Evolutionary conservation across 2,888 invertebrate species (phyloP).

Genomic region (Campoplex nolae): DNA sequence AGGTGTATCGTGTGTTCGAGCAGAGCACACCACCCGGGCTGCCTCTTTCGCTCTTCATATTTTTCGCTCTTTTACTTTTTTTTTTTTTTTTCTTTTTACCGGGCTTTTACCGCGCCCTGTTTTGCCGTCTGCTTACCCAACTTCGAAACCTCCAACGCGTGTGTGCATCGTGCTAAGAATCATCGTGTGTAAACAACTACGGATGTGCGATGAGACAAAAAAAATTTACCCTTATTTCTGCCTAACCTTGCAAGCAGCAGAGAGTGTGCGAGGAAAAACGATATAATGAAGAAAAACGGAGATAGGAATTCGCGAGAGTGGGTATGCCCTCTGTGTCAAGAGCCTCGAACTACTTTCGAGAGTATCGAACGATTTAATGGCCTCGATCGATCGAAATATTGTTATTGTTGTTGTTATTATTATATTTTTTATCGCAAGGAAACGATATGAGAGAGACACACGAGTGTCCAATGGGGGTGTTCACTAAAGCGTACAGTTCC

Average conservation of each 20-base stretch:
- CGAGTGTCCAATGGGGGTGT: slow-evolving; percentile 18
- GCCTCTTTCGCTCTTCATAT: slow-evolving; percentile 29
- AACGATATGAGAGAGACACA: not conserved
- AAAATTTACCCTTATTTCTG: not conserved
- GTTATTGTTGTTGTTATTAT: not conserved
- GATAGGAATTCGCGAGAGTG: not conserved
- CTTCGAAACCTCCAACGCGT: not conserved
- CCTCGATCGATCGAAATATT: slow-evolving; percentile 21
- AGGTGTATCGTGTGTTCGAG: slow-evolving; percentile 78
- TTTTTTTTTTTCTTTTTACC: not conserved
- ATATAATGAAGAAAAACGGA: not conserved
- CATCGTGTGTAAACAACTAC: not conserved
- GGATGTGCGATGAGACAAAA: no score
- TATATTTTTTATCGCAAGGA: slow-evolving; percentile 2
- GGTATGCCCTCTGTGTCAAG: slow-evolving; percentile 3
- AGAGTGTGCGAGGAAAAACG: not conserved
- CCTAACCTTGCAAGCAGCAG: not conserved
- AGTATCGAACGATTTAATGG: slow-evolving; percentile 9
- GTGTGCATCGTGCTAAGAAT: slow-evolving; percentile 1
- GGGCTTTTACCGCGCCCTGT: slow-evolving; percentile 48
- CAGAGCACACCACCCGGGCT: slow-evolving; percentile 22
- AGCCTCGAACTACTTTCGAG: slow-evolving; percentile 17
- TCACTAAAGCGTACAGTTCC: slow-evolving; percentile 52
- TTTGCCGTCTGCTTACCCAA: slow-evolving; percentile 26
- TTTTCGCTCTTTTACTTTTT: slow-evolving; percentile 22